These are phyloP conservation scores for Cassiopea xamachana DNA, from an alignment of 30 jellyfish, hydroid and myxozoan species.

Conservation along the genomic window DNA sequence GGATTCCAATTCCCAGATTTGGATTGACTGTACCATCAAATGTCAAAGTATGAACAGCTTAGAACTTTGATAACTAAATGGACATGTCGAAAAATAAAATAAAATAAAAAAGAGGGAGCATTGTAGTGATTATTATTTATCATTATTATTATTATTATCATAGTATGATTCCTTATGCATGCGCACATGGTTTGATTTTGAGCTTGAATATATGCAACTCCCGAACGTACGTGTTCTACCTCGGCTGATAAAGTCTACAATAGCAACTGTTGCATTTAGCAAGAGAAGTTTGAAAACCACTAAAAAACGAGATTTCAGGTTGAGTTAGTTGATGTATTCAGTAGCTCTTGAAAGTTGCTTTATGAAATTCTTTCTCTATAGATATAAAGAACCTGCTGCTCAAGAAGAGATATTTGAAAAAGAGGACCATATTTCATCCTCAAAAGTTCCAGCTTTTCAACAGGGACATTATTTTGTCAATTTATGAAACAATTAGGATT, in stretches of 20 bases:
- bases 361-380: too few species aligned
- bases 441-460: conserved; percentile 26
- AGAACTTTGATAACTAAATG: not conserved
- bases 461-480: conserved; percentile 33
- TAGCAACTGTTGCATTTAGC: conserved; percentile 16
- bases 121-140: not conserved
- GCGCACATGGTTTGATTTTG: not conserved
- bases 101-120: not conserved
- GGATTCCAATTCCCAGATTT: not conserved
- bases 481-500: conserved; percentile 20
- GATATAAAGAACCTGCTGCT: too few species aligned
- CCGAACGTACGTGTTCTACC: not conserved
- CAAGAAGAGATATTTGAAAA: too few species aligned
- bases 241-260: not conserved
- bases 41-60: not conserved
- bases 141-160: not conserved
- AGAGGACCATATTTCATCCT: not conserved
- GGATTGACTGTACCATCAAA: not conserved
- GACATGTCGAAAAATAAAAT: not conserved
- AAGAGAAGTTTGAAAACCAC: conserved; percentile 28
- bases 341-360: too few species aligned
- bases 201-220: not conserved
- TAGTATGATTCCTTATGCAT: not conserved
- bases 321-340: too few species aligned
- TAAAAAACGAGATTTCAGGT: not conserved